Percentiles rank a stretch among this genome's conserved stretches.
phyloP scores from a whole-genome alignment of 2,113 vertebrate genomes.

The Xenopus laevis region DNA sequence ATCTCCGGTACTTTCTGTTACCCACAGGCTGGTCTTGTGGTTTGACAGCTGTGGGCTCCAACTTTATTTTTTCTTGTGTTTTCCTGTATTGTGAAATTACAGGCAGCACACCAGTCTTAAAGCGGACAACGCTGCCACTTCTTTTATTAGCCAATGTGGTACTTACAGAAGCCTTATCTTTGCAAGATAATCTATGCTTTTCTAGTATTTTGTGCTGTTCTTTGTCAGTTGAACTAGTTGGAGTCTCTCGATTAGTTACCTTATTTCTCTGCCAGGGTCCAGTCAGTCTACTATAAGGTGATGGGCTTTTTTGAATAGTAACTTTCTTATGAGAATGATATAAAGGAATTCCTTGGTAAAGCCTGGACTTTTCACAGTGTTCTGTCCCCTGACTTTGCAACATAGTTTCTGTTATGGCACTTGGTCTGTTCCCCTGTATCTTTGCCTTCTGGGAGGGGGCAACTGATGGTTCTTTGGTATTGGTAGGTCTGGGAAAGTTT shows the following conservation, averaged over 20 bases:
- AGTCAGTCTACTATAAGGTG: background rate
- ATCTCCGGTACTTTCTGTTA: constrained; percentile 6
- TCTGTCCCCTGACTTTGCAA: background rate
- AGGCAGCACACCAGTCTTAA: background rate
- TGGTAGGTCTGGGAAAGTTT: background rate
- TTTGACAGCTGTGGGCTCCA: background rate
- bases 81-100: background rate
- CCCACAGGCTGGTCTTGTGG: constrained; percentile 11
- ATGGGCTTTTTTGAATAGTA: background rate
- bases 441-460: background rate
- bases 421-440: background rate
- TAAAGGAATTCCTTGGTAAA: constrained; percentile 14
- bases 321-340: constrained; percentile 3
- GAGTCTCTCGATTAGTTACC: background rate
- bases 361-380: background rate
- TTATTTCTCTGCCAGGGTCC: constrained; percentile 16
- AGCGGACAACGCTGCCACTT: background rate
- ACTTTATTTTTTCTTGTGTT: constrained; percentile 1
- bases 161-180: constrained; percentile 1
- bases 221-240: background rate
- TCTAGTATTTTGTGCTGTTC: background rate
- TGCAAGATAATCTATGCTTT: background rate
- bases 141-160: background rate
- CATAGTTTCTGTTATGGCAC: background rate
- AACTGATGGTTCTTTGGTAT: constrained; percentile 10